Percentiles rank a stretch among this genome's conserved stretches.
Evolutionary conservation across 2,888 invertebrate species (phyloP).

Genomic region (Tetropium fuscum): DNA sequence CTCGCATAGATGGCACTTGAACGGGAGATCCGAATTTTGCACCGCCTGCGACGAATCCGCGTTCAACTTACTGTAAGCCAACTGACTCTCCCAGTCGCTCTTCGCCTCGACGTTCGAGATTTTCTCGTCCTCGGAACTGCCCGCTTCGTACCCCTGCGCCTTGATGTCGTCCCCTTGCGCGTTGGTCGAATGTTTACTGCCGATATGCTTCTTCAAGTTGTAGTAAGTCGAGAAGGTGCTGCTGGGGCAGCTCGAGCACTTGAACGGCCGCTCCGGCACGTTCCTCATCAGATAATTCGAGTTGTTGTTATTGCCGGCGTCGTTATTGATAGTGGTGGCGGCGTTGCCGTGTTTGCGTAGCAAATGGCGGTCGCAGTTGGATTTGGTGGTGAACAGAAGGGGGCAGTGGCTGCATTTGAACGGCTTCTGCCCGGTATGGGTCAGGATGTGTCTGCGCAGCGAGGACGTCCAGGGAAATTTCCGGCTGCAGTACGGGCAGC

Average conservation of each 20-base stretch:
- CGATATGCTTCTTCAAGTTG: slow-evolving; percentile 83
- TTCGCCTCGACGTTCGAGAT: slow-evolving; percentile 59
- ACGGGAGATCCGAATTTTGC: slow-evolving; percentile 77
- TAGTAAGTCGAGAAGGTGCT: slow-evolving; percentile 86
- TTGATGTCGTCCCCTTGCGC: slow-evolving; percentile 64
- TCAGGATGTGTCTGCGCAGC: slow-evolving; percentile 91
- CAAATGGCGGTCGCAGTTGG: slow-evolving; percentile 96
- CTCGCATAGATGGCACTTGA: slow-evolving; percentile 95
- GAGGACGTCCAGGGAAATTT: slow-evolving; percentile 98
- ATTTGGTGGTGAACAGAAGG: slow-evolving; percentile 95
- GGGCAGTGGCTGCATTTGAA: slow-evolving; percentile 96
- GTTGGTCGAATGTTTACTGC: slow-evolving; percentile 74
- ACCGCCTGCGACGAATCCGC: slow-evolving; percentile 34
- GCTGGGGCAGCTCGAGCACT: slow-evolving; percentile 84
- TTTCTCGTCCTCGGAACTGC: slow-evolving; percentile 65
- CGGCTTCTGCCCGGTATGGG: slow-evolving; percentile 97
- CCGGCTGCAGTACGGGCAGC: slow-evolving; percentile 92
- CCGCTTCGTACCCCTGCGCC: slow-evolving; percentile 65
- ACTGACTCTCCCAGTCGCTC: slow-evolving; percentile 56
- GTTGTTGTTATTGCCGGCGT: slow-evolving; percentile 53
- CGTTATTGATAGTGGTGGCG: slow-evolving; percentile 62
- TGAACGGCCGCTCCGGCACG: slow-evolving; percentile 82
- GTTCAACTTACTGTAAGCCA: slow-evolving; percentile 50
- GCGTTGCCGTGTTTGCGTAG: slow-evolving; percentile 84
- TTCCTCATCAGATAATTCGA: slow-evolving; percentile 71